These are phyloP conservation scores for fruit fly (Drosophila melanogaster) DNA, from an alignment of 1,140 invertebrate genomes.

Conservation along the genomic window DNA sequence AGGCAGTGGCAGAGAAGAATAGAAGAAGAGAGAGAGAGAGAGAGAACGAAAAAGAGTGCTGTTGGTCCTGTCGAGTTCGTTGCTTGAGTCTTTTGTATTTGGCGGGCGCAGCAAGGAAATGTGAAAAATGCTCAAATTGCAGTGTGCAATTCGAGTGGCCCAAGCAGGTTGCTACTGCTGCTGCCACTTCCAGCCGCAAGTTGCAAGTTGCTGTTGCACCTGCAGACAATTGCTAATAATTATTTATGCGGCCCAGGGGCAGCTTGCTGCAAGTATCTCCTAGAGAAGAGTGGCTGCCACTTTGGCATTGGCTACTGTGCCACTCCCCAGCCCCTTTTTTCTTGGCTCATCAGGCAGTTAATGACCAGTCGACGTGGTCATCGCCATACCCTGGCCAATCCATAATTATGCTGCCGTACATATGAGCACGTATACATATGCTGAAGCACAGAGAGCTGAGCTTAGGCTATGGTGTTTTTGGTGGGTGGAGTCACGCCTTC, in stretches of 20 bases:
- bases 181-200: slow-evolving; percentile 5
- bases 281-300: slow-evolving; percentile 47
- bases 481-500: slow-evolving; percentile 48
- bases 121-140: slow-evolving; percentile 74
- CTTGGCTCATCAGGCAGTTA: slow-evolving; percentile 56
- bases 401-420: slow-evolving; percentile 67
- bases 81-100: slow-evolving; percentile 77
- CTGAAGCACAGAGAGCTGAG: background rate
- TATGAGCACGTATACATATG: background rate
- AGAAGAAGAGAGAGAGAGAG: background rate
- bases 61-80: slow-evolving; percentile 57
- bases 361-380: slow-evolving; percentile 61
- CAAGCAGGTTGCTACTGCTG: slow-evolving; percentile 46
- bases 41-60: background rate
- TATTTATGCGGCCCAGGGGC: slow-evolving; percentile 71
- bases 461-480: slow-evolving; percentile 18
- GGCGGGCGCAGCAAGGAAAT: slow-evolving; percentile 33
- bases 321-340: slow-evolving; percentile 35
- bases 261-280: slow-evolving; percentile 3
- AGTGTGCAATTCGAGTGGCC: slow-evolving; percentile 54
- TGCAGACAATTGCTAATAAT: slow-evolving; percentile 81
- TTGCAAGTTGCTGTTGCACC: slow-evolving; percentile 66
- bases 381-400: slow-evolving; percentile 71
- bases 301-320: slow-evolving; percentile 75
- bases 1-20: background rate